Conservation (phyloP, 2,113 vertebrate genomes). For the Geococcyx californianus region DNA sequence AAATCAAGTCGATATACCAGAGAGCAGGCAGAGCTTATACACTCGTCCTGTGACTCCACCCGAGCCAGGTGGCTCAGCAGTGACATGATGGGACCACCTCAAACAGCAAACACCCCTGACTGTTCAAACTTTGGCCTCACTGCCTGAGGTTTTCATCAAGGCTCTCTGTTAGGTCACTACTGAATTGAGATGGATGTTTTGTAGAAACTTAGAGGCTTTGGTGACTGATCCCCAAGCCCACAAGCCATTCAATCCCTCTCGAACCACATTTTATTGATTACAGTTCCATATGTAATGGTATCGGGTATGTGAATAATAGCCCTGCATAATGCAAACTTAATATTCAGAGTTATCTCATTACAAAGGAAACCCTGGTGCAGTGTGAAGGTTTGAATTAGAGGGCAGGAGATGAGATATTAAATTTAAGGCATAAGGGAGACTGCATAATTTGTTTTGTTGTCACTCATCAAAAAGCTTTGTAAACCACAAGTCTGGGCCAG, state of each 20-base stretch:
- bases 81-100: not conserved
- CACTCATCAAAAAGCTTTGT: slow-evolving; percentile 57
- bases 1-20: not conserved
- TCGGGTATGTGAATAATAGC: slow-evolving; percentile 54
- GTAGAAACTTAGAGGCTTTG: not conserved
- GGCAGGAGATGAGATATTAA: slow-evolving; percentile 67
- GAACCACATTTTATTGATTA: slow-evolving; percentile 57
- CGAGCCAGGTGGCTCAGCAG: not conserved
- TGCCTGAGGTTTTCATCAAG: not conserved
- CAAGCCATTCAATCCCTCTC: slow-evolving; percentile 30
- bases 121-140: not conserved
- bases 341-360: slow-evolving; percentile 69
- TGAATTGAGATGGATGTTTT: not conserved
- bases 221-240: slow-evolving; percentile 38
- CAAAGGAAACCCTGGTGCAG: slow-evolving; percentile 54
- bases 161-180: not conserved
- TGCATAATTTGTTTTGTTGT: slow-evolving; percentile 67
- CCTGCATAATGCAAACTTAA: slow-evolving; percentile 58
- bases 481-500: slow-evolving; percentile 39
- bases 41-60: not conserved
- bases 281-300: slow-evolving; percentile 41
- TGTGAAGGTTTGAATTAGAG: slow-evolving; percentile 69
- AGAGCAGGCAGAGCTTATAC: not conserved
- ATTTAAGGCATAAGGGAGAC: slow-evolving; percentile 56
- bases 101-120: not conserved